phyloP scores from a whole-genome alignment of 2,797 vertebrate species.

The Sebastes steindachneri region DNA sequence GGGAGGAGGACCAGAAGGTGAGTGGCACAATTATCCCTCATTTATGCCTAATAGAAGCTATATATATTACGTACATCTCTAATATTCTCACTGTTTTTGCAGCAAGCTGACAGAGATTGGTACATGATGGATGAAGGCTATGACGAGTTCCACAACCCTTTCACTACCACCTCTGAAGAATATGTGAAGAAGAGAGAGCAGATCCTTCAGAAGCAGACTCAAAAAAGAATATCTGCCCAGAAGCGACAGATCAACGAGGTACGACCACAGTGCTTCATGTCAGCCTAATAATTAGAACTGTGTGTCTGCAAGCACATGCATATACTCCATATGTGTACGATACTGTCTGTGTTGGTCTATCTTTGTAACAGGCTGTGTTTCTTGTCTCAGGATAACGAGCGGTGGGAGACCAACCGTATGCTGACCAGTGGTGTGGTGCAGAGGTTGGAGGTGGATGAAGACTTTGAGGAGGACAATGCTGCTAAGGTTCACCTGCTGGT shows the following conservation, averaged over 20 bases:
- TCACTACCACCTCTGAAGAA: slow-evolving; percentile 94
- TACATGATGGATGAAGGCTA: slow-evolving; percentile 99
- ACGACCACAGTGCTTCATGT: background rate
- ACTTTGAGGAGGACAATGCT: slow-evolving; percentile 98
- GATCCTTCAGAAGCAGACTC: slow-evolving; percentile 95
- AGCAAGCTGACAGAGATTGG: slow-evolving; percentile 99
- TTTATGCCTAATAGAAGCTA: background rate
- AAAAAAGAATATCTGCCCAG: slow-evolving; percentile 98
- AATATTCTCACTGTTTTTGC: slow-evolving; percentile 27
- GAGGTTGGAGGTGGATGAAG: slow-evolving; percentile 95
- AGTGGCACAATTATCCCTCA: slow-evolving; percentile 31
- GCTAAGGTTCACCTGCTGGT: slow-evolving; percentile 96
- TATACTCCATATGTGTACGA: background rate
- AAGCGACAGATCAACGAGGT: slow-evolving; percentile 98
- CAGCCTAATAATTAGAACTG: background rate
- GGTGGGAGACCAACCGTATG: slow-evolving; percentile 99
- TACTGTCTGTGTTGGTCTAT: background rate
- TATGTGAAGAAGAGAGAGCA: slow-evolving; percentile 96
- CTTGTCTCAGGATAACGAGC: slow-evolving; percentile 91
- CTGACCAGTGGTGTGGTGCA: slow-evolving; percentile 98
- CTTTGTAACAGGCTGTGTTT: slow-evolving; percentile 18
- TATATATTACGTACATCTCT: background rate
- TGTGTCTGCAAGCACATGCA: background rate
- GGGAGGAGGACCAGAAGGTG: slow-evolving; percentile 97
- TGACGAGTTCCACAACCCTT: slow-evolving; percentile 96